These are phyloP conservation scores for Tupaia tana DNA, from an alignment of 2,113 vertebrate genomes.

Conservation along the genomic window DNA sequence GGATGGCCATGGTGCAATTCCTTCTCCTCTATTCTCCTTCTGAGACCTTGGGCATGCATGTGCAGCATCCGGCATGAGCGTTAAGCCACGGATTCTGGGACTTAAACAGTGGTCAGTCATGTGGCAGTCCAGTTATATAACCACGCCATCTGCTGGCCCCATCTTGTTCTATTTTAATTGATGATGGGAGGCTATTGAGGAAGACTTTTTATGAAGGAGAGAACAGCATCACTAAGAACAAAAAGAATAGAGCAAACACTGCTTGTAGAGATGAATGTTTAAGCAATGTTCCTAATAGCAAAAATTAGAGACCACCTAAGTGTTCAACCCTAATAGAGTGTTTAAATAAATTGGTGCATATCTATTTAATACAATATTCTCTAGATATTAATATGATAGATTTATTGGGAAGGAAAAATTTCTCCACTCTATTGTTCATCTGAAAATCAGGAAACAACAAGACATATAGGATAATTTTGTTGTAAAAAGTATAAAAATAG, in stretches of 20 bases:
- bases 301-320: neutral
- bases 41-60: no score
- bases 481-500: neutral
- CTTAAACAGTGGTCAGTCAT: no score
- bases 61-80: no score
- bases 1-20: no score
- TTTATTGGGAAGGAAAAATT: neutral
- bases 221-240: neutral
- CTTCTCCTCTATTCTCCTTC: no score
- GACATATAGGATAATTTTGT: neutral
- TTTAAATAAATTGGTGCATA: neutral
- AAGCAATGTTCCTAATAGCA: neutral
- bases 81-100: no score
- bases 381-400: neutral
- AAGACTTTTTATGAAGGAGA: neutral
- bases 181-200: neutral
- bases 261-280: neutral
- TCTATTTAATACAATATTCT: conserved; percentile 23
- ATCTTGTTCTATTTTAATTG: neutral
- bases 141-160: no score
- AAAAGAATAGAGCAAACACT: neutral
- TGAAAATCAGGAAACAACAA: neutral
- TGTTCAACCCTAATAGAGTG: neutral
- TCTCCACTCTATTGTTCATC: neutral
- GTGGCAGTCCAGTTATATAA: no score